Evolutionary conservation across 2,888 invertebrate species (phyloP), one percentile per base, ranked within the genome.

Genomic region (Apamea crenata): DNA sequence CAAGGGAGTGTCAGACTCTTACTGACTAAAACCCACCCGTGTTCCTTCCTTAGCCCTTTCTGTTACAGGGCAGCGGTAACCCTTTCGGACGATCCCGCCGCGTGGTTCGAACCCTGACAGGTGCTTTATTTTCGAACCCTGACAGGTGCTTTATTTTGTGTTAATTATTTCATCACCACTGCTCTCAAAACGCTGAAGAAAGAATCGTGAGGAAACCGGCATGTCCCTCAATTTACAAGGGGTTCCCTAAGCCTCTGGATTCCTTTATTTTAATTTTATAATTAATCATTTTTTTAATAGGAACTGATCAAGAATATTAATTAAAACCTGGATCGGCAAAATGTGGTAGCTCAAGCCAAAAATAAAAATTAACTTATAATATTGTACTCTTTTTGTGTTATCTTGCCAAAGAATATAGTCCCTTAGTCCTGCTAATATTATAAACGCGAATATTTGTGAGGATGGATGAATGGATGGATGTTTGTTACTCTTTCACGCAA

Each of bases 321-420:
- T 18, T 29, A 1, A 44, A 14, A 21, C 25, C 8, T 1, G 5
- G 21, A 29, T 21, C 5, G 5, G 21, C 21, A 10, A 29, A 65
- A n/a, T 65, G 5, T 14, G 36, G 40, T 25, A 53, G 18, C 18
- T 36, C 18, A 36, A 7, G 25, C 25, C 18, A 70, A 53, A 70
- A 1, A 53, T 70, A 36, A 32, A 50, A 70, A 47, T 3, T 0
- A 72, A 29, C 6, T 14, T 29, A 29, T 18, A 75, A 56, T 29
- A 18, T 25, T 40, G 25, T 29, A 47, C 18, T 25, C 1, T 32
- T 10, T 25, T 4, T 40, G 4, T 68, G 25, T 32, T 68, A 14
- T 63, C 16, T 36, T 53, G 29, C 4, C 10, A 32, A 61, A 66
- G 70, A 81, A 53, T 50, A 67, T n/a, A 21, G 68, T 56, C 14